These are phyloP conservation scores for Drosophila planitibia DNA, from an alignment of 2,888 invertebrate genomes.

Conservation along the genomic window DNA sequence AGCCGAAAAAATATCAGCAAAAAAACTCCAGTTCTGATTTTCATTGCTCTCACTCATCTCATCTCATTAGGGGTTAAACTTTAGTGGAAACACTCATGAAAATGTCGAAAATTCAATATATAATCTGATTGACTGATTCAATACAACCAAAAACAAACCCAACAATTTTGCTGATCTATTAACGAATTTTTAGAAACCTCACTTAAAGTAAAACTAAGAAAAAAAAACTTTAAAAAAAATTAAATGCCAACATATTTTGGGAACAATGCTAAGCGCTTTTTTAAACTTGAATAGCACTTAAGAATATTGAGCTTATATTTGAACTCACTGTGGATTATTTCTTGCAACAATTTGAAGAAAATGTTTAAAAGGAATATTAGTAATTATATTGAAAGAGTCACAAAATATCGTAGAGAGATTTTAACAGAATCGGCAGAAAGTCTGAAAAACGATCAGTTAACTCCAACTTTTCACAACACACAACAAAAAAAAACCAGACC, in stretches of 20 bases:
- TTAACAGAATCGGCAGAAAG: not conserved
- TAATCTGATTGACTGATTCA: not conserved
- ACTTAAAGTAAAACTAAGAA: not conserved
- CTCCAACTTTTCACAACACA: not conserved
- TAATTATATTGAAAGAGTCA: not conserved
- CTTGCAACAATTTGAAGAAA: not conserved
- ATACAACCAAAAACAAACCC: not conserved
- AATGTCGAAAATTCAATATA: not conserved
- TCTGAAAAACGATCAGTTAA: not conserved
- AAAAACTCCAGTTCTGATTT: not conserved
- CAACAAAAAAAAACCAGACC: not conserved
- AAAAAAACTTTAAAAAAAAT: not conserved
- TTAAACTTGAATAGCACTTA: not conserved
- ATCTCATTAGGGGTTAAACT: not conserved
- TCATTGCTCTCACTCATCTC: not conserved
- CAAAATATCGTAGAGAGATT: too few species aligned
- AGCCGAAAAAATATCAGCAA: not conserved
- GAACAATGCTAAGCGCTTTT: not conserved
- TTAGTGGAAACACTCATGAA: not conserved
- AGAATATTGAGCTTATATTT: not conserved
- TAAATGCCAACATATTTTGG: not conserved
- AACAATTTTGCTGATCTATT: not conserved
- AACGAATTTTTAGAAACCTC: not conserved
- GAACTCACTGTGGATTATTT: not conserved
- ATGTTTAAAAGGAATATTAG: not conserved